phyloP scores from a whole-genome alignment of 2,797 vertebrate species.

The Hippopotamyrus pictus region DNA sequence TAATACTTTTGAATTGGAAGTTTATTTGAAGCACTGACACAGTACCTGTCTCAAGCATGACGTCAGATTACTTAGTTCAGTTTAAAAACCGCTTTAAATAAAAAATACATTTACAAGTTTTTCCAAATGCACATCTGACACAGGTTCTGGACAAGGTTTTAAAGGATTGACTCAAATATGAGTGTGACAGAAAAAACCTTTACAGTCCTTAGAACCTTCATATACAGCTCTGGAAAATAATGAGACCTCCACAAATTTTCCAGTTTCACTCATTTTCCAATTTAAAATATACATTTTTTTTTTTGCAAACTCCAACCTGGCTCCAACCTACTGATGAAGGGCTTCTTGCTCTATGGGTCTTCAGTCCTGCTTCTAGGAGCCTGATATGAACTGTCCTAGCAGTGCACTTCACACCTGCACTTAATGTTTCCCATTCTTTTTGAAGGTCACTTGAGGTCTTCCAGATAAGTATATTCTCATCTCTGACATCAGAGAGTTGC shows the following conservation, averaged over 20 bases:
- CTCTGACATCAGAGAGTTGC: not conserved
- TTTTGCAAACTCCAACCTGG: not conserved
- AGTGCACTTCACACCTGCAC: not conserved
- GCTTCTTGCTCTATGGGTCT: not conserved
- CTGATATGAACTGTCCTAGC: not conserved
- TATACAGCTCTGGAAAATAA: not conserved
- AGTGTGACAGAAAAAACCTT: not conserved
- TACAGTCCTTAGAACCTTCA: not conserved
- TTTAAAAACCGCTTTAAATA: slow-evolving; percentile 20
- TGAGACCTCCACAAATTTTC: not conserved
- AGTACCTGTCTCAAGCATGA: slow-evolving; percentile 9
- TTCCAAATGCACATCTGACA: slow-evolving; percentile 9
- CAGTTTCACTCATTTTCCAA: not conserved
- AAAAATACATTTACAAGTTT: slow-evolving; percentile 19
- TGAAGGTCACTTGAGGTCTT: not conserved
- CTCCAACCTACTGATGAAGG: not conserved
- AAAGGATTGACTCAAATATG: slow-evolving; percentile 11
- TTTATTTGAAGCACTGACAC: slow-evolving; percentile 19
- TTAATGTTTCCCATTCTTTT: not conserved
- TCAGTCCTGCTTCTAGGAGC: not conserved
- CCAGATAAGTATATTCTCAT: not conserved
- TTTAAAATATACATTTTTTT: not conserved
- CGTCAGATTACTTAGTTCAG: not conserved
- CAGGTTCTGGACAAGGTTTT: slow-evolving; percentile 6
- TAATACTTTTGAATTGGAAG: not conserved